phyloP scores from a whole-genome alignment of 2,888 invertebrate species.

The Parnassius apollo region DNA sequence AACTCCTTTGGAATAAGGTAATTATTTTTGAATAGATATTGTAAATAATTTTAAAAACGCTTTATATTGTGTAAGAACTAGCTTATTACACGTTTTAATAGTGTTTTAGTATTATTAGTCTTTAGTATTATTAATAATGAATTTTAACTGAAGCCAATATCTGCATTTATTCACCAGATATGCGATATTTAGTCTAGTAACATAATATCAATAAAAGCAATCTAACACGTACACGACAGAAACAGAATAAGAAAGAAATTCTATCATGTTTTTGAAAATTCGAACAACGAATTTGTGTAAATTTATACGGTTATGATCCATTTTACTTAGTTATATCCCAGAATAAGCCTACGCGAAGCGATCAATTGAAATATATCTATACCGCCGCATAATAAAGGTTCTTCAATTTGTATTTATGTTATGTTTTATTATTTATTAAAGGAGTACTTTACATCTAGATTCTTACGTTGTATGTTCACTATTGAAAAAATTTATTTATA shows the following conservation, averaged over 20 bases:
- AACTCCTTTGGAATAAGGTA: too few relatives aligned
- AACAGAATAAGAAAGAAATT: neutral
- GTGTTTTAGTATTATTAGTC: too few relatives aligned
- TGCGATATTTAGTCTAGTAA: too few relatives aligned
- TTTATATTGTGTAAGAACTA: neutral
- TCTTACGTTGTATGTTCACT: neutral
- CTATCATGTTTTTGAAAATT: constrained; percentile 2
- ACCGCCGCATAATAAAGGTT: neutral
- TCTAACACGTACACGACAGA: constrained; percentile 5
- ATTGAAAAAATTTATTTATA: neutral
- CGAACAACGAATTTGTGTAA: constrained; percentile 7
- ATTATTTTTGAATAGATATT: too few relatives aligned
- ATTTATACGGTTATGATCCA: constrained; percentile 10
- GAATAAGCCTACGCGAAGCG: constrained; percentile 11
- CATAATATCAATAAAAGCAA: neutral
- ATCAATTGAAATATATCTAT: constrained; percentile 11
- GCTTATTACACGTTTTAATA: neutral
- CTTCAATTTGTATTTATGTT: neutral
- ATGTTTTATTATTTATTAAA: neutral
- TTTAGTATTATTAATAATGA: too few relatives aligned
- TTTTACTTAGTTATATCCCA: constrained; percentile 8
- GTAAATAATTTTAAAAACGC: neutral
- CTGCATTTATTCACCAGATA: too few relatives aligned
- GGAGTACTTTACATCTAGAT: neutral
- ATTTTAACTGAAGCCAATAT: too few relatives aligned